These are phyloP conservation scores for Ctenopoma kingsleyae DNA, from an alignment of 2,797 vertebrate species.

Conservation along the genomic window DNA sequence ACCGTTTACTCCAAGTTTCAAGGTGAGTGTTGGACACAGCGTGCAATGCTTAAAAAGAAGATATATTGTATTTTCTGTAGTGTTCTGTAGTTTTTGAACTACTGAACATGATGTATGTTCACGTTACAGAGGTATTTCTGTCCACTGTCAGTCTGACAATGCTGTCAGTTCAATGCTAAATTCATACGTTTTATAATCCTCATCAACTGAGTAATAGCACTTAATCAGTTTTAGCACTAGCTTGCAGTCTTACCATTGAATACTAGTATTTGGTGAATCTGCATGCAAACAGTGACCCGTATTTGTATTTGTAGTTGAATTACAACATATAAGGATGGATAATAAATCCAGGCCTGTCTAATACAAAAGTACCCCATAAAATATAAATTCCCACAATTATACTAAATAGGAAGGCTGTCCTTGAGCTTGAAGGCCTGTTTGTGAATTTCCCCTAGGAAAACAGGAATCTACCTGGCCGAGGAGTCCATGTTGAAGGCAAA, in stretches of 20 bases:
- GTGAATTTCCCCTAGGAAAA: constrained; percentile 9
- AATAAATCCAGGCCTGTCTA: constrained; percentile 25
- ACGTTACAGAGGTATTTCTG: neutral
- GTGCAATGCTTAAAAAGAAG: neutral
- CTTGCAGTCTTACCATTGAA: neutral
- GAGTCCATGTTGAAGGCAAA: constrained; percentile 15
- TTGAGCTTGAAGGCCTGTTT: constrained; percentile 6
- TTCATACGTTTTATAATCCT: no score
- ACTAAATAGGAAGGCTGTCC: neutral
- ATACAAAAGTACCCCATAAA: neutral
- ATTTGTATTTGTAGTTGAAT: constrained; percentile 17
- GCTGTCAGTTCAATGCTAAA: no score
- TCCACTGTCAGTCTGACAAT: no score
- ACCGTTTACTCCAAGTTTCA: constrained; percentile 26
- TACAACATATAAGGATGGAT: neutral
- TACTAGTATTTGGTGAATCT: neutral
- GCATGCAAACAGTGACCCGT: constrained; percentile 1
- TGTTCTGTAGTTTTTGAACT: neutral
- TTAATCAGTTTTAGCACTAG: no score
- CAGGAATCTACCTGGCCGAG: neutral
- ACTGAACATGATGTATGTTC: neutral
- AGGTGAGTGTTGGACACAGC: constrained; percentile 1
- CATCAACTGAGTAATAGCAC: no score
- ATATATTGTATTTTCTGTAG: neutral
- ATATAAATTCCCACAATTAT: neutral